Evolutionary conservation across 1,140 invertebrate genomes (phyloP), one percentile per base, ranked within the genome.

Genomic region (Trinorchestia longiramus): DNA sequence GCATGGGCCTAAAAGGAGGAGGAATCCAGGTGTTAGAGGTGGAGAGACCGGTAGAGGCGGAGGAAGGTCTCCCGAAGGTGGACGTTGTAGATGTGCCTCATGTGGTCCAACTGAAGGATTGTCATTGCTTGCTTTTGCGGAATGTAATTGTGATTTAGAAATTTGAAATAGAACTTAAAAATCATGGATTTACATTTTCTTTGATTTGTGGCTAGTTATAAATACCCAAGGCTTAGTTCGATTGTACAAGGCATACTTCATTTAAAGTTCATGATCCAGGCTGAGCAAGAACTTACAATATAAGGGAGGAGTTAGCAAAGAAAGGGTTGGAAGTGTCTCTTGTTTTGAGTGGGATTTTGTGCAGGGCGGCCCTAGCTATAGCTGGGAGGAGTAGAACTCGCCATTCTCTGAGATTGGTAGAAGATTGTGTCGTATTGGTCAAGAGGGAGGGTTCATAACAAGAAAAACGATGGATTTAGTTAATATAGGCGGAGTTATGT

Each of bases 371-470:
- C 15, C 92, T 44, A 11, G 36, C 6, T 17, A 92, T 4, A 40
- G 23, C 1, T 43, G 36, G 92, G 92, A 94, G 92, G 92, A 94
- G 92, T 17, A 19, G 8, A 94, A 45, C 8, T 17, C 47, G 92
- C 17, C 43, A 92, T 43, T 92, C 19, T 92, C 42, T 8, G 90
- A 94, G 92, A 94, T 94, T 94, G 92, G 43, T 45, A 11, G 43
- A 11, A 94, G 92, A 94, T 94, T 94, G 92, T 47, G 92, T 94
- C 92, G 92, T 47, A 47, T 45, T 94, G 92, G 92, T 94, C 92
- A 94, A 94, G 92, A 94, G 92, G 92, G 92, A 6, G 90, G 92
- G 92, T 15, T 45, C 43, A 40, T 94, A 11, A 94, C 92, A 47
- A 45, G 92, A 94, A 94, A 94, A 94, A 94, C 4, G 43, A 94